Conservation (phyloP, 2,113 vertebrate species). For the Hypocryptadius cinnamomeus region DNA sequence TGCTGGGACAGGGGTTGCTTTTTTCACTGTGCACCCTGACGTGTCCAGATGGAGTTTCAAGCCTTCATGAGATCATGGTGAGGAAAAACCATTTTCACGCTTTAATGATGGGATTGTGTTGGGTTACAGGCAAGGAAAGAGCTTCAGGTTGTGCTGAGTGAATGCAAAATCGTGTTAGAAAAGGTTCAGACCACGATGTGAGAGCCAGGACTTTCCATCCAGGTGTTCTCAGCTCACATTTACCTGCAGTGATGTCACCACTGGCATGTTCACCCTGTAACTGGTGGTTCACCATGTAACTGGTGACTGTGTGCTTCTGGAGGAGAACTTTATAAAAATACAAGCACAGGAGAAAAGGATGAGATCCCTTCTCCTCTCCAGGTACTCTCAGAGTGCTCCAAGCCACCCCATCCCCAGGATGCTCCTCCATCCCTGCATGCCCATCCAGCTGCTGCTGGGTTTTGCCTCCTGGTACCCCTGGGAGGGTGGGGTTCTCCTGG, state of each 20-base stretch:
- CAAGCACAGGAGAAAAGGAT: neutral
- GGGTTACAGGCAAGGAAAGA: neutral
- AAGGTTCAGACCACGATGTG: neutral
- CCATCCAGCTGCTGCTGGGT: neutral
- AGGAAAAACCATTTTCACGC: neutral
- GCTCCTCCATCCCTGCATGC: neutral
- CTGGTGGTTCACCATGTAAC: neutral
- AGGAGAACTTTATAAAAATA: neutral
- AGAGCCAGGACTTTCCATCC: neutral
- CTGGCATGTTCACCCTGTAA: neutral
- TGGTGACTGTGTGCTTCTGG: neutral
- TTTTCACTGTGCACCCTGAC: neutral
- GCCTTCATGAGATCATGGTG: neutral
- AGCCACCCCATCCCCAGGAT: accelerated
- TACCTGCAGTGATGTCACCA: neutral
- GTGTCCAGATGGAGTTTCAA: neutral
- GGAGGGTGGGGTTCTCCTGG: accelerated
- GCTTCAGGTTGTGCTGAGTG: neutral
- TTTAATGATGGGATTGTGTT: neutral
- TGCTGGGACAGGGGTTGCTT: neutral
- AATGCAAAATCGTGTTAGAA: neutral
- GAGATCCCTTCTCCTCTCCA: neutral
- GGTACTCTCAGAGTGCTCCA: neutral
- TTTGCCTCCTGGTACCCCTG: neutral
- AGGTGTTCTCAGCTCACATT: neutral